Base-by-base conservation (phyloP, 2,888 invertebrate genomes). In the Diachrysia chrysitis region DNA sequence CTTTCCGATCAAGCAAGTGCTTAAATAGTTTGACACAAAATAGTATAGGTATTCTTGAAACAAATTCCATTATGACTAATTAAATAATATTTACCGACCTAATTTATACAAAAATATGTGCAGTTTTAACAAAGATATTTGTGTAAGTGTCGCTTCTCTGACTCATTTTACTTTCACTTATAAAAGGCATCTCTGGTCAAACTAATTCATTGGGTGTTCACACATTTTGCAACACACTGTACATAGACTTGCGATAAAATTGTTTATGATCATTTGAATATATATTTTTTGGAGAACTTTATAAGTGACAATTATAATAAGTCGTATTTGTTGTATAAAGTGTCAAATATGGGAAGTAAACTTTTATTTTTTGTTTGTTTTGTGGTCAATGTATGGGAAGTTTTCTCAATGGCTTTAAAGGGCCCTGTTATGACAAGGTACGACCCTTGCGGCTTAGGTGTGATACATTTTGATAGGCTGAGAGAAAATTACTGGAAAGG, bases 381-480 rank as follows among this genome's bases (percentile, higher is more conserved):
- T 57, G 58, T 80, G 7, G 53, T 72, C 2, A 76, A 54, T 69
- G 66, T 82, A 19, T 76, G 83, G 29, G 80, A 83, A 68, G 88
- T 88, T 2, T 67, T 85, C 68, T 79, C 88, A 3, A 89, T 94
- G 89, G 83, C 92, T 10, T 74, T 94, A 53, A 86, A 87, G 62
- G 94, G 94, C 0, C 86, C 91, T 1, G 83, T 83, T 46, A 79
- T 91, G 63, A 92, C 90, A 0, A 88, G 90, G 71, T 95, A 94
- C 55, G 90, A 92, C 48, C 95, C 95, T 1, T 95, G 95, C 75
- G 92, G 91, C 10, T 79, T 94, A 56, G 94, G 92, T 1, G 82
- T 92, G 10, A 79, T 95, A 73, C 86, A 92, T 83, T 94, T 95
- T 72, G 91, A 94, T 69, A 92, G 84, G 84, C 60, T 90, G 7